Percentiles rank a stretch among this genome's conserved stretches.
These are phyloP conservation scores for Acanthosepion lycidas DNA, from an alignment of 2,888 invertebrate genomes.

Conservation along the genomic window DNA sequence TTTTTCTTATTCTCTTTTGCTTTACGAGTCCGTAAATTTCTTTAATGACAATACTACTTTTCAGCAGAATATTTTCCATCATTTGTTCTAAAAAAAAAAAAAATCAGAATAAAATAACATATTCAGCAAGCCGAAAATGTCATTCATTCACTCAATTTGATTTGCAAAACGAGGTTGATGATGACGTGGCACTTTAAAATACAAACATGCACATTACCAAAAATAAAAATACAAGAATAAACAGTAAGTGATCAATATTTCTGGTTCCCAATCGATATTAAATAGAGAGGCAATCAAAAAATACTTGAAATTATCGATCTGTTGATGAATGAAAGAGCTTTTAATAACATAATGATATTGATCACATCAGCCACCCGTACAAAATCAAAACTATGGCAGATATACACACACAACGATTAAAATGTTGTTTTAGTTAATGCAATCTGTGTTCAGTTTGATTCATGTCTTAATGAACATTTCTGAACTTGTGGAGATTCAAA, in stretches of 20 bases:
- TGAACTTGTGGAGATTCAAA: not conserved
- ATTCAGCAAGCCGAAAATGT: not conserved
- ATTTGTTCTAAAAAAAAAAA: not conserved
- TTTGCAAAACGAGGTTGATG: not conserved
- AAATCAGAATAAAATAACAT: not conserved
- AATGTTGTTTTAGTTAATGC: not conserved
- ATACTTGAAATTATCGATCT: constrained; percentile 1
- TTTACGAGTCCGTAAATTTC: not conserved
- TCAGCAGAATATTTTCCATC: not conserved
- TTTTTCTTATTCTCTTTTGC: not conserved
- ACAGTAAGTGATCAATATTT: not conserved
- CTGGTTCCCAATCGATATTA: not conserved
- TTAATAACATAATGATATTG: not conserved
- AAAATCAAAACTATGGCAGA: not conserved
- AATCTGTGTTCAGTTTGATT: not conserved
- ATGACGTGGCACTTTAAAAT: not conserved
- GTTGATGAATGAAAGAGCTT: not conserved
- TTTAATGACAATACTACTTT: not conserved
- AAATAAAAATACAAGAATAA: not conserved
- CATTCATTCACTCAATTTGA: not conserved
- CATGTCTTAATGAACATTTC: not conserved
- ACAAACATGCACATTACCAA: not conserved
- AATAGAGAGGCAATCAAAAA: not conserved
- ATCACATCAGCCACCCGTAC: not conserved
- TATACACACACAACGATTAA: not conserved